Conservation (phyloP, 1,140 invertebrate genomes). For the Zaprionus ghesquierei region DNA sequence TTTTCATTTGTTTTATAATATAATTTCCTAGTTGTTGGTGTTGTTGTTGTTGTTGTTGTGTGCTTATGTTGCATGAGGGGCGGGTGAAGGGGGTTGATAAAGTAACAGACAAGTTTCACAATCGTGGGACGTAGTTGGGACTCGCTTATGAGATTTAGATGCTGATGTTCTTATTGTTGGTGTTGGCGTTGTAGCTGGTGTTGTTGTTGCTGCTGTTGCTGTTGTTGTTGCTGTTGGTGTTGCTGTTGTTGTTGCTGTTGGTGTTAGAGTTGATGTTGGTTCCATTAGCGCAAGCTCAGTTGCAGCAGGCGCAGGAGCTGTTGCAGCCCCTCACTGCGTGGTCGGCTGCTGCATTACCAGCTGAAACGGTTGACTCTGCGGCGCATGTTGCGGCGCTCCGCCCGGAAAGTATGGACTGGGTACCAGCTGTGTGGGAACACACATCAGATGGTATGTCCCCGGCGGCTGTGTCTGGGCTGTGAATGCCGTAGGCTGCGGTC, state of each 20-base stretch:
- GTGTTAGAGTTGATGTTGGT: neutral
- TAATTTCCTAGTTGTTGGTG: slow-evolving; percentile 76
- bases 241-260: slow-evolving; percentile 10
- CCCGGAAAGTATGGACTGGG: slow-evolving; percentile 67
- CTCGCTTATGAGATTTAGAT: neutral
- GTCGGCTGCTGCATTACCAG: slow-evolving; percentile 79
- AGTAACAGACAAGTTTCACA: neutral
- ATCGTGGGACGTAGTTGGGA: neutral
- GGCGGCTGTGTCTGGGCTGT: slow-evolving; percentile 68
- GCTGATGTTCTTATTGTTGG: too few species aligned
- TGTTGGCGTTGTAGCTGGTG: slow-evolving; percentile 11
- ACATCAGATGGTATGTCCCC: slow-evolving; percentile 84
- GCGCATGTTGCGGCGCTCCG: slow-evolving; percentile 74
- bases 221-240: slow-evolving; percentile 2
- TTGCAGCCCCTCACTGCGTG: slow-evolving; percentile 63
- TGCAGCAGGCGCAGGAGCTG: too few species aligned
- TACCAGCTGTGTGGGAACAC: slow-evolving; percentile 83
- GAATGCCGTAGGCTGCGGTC: slow-evolving; percentile 82
- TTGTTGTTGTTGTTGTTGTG: slow-evolving; percentile 51
- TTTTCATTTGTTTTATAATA: slow-evolving; percentile 59
- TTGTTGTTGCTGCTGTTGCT: neutral
- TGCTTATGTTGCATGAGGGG: slow-evolving; percentile 17
- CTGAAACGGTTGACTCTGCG: slow-evolving; percentile 71
- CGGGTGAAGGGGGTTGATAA: slow-evolving; percentile 20
- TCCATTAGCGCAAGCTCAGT: neutral